Percentiles rank a stretch among this genome's conserved stretches.
Conservation (phyloP, 2,113 vertebrate species). For the Crocuta crocuta region DNA sequence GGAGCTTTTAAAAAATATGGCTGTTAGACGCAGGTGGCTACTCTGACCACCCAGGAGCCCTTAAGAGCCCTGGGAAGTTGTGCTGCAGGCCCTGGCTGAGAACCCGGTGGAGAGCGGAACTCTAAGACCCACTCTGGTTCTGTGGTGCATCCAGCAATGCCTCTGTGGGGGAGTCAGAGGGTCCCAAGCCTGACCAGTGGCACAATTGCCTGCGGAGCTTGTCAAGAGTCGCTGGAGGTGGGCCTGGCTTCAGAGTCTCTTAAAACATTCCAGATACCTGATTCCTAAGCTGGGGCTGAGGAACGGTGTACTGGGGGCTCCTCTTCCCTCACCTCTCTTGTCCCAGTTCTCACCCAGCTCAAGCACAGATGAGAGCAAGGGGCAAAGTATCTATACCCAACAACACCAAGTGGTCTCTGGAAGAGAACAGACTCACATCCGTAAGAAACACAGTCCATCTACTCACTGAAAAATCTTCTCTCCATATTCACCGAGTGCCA, state of each 20-base stretch:
- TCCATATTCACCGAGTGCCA: background rate
- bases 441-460: background rate
- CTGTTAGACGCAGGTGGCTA: background rate
- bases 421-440: background rate
- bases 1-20: background rate
- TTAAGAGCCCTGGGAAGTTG: background rate
- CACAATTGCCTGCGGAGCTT: background rate
- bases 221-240: background rate
- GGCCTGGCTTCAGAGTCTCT: background rate
- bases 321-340: conserved; percentile 37
- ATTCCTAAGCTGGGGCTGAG: background rate
- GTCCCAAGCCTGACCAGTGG: background rate
- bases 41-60: background rate
- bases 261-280: background rate
- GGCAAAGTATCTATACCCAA: background rate
- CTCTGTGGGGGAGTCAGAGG: background rate
- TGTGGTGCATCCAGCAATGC: background rate
- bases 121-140: background rate
- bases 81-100: background rate
- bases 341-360: conserved; percentile 55
- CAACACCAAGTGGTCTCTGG: background rate
- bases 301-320: background rate
- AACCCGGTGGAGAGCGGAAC: background rate
- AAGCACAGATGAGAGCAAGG: conserved; percentile 37
- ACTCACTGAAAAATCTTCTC: background rate